A percentile compares a stretch with the other conserved stretches of the same genome.
Conservation (phyloP, 1,140 invertebrate species). For the Halotydeus destructor region DNA sequence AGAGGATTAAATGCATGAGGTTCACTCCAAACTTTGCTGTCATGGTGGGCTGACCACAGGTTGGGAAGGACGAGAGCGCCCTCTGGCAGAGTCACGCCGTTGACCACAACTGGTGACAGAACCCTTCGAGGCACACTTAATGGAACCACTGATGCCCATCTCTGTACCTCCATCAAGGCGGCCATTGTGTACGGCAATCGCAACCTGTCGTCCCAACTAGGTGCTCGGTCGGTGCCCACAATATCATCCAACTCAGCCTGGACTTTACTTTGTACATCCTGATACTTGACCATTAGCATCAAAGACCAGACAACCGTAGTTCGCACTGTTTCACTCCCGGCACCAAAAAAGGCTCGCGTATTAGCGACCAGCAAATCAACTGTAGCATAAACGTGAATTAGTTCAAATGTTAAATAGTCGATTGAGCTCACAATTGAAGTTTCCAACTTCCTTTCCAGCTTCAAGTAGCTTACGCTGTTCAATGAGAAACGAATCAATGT, state of each 20-base stretch:
- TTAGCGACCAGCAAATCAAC: conserved; percentile 11
- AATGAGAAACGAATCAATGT: conserved; percentile 58
- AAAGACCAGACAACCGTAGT: conserved; percentile 22
- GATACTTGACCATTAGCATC: conserved; percentile 22
- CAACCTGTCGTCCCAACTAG: conserved; percentile 13
- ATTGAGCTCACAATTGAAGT: conserved; percentile 10
- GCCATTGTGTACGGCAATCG: conserved; percentile 19
- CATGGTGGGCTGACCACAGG: conserved; percentile 41
- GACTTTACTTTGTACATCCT: conserved; percentile 21
- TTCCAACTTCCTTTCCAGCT: conserved; percentile 9
- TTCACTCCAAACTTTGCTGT: conserved; percentile 39
- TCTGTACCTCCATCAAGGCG: conserved; percentile 17
- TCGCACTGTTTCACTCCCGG: conserved; percentile 23
- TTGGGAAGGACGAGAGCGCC: conserved; percentile 36
- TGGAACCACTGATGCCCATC: conserved; percentile 16
- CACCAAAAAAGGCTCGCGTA: conserved; percentile 18
- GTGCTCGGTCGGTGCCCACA: conserved; percentile 14
- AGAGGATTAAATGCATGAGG: conserved; percentile 46
- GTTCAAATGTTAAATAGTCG: conserved; percentile 11
- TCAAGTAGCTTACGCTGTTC: conserved; percentile 5
- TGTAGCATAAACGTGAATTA: conserved; percentile 4
- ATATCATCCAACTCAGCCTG: conserved; percentile 21
- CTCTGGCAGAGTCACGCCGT: no score
- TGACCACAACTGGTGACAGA: no score
- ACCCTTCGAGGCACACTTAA: conserved; percentile 9